A percentile compares a stretch with the other conserved stretches of the same genome.
These are phyloP conservation scores for Coilia nasus DNA, from an alignment of 2,797 vertebrate genomes.

Conservation along the genomic window DNA sequence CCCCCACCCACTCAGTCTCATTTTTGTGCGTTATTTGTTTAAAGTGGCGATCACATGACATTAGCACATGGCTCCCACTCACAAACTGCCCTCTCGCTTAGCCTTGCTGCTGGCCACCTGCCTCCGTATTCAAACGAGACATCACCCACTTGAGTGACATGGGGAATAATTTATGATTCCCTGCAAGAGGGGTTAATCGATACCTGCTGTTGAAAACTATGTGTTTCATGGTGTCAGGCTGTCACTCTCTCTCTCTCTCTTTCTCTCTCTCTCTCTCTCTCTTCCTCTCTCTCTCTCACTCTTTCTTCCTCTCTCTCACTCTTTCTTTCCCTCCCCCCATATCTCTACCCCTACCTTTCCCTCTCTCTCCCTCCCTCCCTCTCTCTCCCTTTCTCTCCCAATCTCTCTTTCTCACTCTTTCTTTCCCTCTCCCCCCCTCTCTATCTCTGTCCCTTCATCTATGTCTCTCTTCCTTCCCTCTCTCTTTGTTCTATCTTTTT, in stretches of 20 bases:
- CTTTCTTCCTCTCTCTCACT: neutral
- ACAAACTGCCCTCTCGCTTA: neutral
- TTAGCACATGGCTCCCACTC: neutral
- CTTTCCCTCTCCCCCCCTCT: neutral
- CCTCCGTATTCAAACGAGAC: slow-evolving; percentile 78
- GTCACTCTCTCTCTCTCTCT: neutral
- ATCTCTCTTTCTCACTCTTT: neutral
- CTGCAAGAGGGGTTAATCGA: slow-evolving; percentile 61
- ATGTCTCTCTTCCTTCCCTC: too few relatives aligned
- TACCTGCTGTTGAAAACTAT: slow-evolving; percentile 48
- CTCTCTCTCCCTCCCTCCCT: neutral
- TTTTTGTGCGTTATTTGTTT: too few relatives aligned
- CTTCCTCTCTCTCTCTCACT: neutral
- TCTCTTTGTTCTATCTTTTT: neutral
- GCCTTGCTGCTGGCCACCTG: slow-evolving; percentile 49
- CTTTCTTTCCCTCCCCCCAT: neutral
- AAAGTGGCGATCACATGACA: too few relatives aligned
- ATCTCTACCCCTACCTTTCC: neutral
- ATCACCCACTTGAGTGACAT: slow-evolving; percentile 69
- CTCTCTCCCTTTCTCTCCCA: neutral
- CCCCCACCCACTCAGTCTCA: neutral
- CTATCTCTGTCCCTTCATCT: neutral
- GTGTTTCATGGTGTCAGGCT: neutral
- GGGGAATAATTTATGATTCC: slow-evolving; percentile 73
- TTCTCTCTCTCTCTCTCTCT: neutral